phyloP scores from a whole-genome alignment of 2,888 invertebrate species.

The Macaria liturata region DNA sequence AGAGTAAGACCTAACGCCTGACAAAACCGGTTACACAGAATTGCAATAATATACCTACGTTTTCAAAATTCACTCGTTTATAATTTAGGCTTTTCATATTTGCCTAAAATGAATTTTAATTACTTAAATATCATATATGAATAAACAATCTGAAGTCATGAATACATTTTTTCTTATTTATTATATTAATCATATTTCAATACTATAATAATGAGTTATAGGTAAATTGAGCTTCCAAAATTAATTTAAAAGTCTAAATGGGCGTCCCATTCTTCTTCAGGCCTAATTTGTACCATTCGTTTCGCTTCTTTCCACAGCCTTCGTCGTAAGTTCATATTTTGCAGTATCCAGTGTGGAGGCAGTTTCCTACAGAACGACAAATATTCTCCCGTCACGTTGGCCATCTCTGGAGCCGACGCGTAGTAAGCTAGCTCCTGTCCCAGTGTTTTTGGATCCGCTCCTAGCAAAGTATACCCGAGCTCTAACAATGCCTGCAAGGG shows the following conservation, averaged over 20 bases:
- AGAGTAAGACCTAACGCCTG: too few species aligned
- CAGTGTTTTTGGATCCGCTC: conserved; percentile 50
- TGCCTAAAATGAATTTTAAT: too few species aligned
- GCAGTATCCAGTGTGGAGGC: conserved; percentile 57
- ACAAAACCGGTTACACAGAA: too few species aligned
- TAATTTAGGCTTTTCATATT: too few species aligned
- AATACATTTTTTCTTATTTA: too few species aligned
- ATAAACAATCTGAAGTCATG: too few species aligned
- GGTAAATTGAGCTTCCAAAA: too few species aligned
- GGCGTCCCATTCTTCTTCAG: conserved; percentile 41
- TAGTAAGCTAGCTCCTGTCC: conserved; percentile 60
- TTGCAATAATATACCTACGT: too few species aligned
- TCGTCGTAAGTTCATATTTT: conserved; percentile 46
- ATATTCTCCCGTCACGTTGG: conserved; percentile 54
- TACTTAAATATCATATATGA: too few species aligned
- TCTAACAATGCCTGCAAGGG: conserved; percentile 3
- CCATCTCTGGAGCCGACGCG: conserved; percentile 55
- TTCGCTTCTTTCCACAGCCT: conserved; percentile 65
- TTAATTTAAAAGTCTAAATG: background rate
- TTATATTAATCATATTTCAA: too few species aligned
- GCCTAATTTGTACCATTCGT: conserved; percentile 52
- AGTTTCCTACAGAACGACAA: conserved; percentile 61
- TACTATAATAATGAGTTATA: too few species aligned
- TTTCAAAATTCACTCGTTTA: too few species aligned
- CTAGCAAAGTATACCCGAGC: background rate